A percentile compares a stretch with the other conserved stretches of the same genome.
Conservation (phyloP, 37 sponge, comb jelly and placozoan species). For the Ephydatia muelleri region DNA sequence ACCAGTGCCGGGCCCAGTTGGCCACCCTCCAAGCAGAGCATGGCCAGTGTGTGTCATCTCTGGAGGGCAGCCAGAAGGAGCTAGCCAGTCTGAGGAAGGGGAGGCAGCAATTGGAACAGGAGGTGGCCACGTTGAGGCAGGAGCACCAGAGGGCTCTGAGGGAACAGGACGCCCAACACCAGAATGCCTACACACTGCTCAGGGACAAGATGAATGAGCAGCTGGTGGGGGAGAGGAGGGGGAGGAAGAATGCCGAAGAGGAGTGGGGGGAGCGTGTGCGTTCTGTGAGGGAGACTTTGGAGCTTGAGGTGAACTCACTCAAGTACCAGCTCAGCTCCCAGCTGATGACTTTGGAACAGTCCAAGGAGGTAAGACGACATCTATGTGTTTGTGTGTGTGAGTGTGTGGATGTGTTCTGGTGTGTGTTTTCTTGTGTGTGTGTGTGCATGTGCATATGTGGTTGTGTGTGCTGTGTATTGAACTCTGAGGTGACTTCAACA, state of each 20-base stretch:
- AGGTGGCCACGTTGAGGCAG: slow-evolving; percentile 1
- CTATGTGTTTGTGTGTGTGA: slow-evolving; percentile 26
- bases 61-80: background rate
- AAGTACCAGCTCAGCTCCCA: slow-evolving; percentile 67
- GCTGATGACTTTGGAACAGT: slow-evolving; percentile 52
- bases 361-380: slow-evolving; percentile 50
- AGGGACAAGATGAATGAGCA: background rate
- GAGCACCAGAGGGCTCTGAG: background rate
- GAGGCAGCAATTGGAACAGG: background rate
- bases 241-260: slow-evolving; percentile 11
- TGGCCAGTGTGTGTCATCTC: background rate
- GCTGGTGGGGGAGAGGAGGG: slow-evolving; percentile 21
- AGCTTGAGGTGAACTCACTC: slow-evolving; percentile 46
- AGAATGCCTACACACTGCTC: background rate
- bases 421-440: slow-evolving; percentile 9
- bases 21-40: background rate
- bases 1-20: too few relatives aligned
- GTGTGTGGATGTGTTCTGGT: background rate
- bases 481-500: too few relatives aligned
- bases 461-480: too few relatives aligned
- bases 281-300: slow-evolving; percentile 34
- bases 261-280: slow-evolving; percentile 51
- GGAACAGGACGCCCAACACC: background rate
- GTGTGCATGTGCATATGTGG: slow-evolving; percentile 6
- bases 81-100: background rate